A percentile compares a stretch with the other conserved stretches of the same genome.
Conservation (phyloP, 2,888 invertebrate species). For the Desoria tigrina region DNA sequence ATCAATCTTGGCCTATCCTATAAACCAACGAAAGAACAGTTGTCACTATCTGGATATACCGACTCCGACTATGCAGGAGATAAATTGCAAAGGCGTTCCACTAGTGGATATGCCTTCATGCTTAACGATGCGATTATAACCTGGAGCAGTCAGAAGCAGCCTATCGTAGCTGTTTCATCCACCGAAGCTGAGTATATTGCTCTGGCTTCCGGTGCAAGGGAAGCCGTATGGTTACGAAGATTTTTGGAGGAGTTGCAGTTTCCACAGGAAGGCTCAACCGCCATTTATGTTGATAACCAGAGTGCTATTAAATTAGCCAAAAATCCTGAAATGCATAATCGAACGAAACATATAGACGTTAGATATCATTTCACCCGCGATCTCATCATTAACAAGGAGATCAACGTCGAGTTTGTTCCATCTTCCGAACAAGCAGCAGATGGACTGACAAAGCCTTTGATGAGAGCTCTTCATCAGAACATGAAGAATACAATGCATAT, state of each 20-base stretch:
- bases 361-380: constrained; percentile 40
- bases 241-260: constrained; percentile 34
- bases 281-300: constrained; percentile 23
- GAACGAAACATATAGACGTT: constrained; percentile 53
- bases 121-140: constrained; percentile 15
- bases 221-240: constrained; percentile 38
- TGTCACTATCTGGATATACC: constrained; percentile 32
- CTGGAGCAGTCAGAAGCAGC: constrained; percentile 44
- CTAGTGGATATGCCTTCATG: constrained; percentile 38
- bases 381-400: constrained; percentile 16
- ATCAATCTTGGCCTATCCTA: no score
- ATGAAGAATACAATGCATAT: no score
- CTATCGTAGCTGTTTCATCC: constrained; percentile 32
- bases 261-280: constrained; percentile 11
- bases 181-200: constrained; percentile 50
- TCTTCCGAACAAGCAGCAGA: constrained; percentile 15
- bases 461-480: not conserved
- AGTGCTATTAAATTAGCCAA: constrained; percentile 46
- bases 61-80: constrained; percentile 50
- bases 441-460: constrained; percentile 18
- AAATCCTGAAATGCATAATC: constrained; percentile 42
- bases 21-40: not conserved
- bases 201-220: constrained; percentile 25
- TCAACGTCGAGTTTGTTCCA: not conserved
- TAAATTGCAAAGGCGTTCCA: constrained; percentile 39